These are phyloP conservation scores for Diplodus sargus DNA, from an alignment of 2,797 vertebrate species.

Conservation along the genomic window DNA sequence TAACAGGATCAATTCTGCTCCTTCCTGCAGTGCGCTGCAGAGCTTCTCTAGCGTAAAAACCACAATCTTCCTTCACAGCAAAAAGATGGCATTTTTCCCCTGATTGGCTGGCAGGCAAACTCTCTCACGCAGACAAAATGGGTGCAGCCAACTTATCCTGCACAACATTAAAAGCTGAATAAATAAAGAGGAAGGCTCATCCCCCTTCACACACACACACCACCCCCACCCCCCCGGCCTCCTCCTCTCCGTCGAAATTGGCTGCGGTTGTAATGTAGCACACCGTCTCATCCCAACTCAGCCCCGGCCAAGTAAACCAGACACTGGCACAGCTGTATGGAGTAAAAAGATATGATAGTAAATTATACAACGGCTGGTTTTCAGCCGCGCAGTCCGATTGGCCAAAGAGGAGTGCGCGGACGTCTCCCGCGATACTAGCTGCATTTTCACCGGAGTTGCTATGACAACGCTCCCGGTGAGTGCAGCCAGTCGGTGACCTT, in stretches of 20 bases:
- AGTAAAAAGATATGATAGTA: conserved; percentile 47
- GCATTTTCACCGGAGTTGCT: conserved; percentile 38
- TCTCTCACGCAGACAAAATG: conserved; percentile 62
- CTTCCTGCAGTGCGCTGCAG: conserved; percentile 24
- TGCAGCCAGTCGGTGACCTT: conserved; percentile 30
- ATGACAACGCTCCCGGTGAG: conserved; percentile 41
- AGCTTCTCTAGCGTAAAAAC: conserved; percentile 16
- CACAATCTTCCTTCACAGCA: conserved; percentile 40
- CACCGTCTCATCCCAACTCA: conserved; percentile 43
- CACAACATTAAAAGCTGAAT: conserved; percentile 72
- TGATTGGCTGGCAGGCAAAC: conserved; percentile 59
- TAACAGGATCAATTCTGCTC: background rate
- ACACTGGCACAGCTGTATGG: conserved; percentile 56
- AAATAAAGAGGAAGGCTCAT: conserved; percentile 66
- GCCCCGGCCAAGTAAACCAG: conserved; percentile 57
- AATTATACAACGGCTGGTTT: conserved; percentile 63
- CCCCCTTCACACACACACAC: background rate
- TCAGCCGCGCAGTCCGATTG: conserved; percentile 34
- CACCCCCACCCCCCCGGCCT: too few species aligned
- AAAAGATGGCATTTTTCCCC: conserved; percentile 40
- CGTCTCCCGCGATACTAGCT: conserved; percentile 11
- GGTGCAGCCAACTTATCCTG: conserved; percentile 60
- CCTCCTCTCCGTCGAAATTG: conserved; percentile 46
- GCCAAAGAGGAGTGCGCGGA: conserved; percentile 38
- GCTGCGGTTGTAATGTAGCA: conserved; percentile 51